Evolutionary conservation across 2,797 vertebrate species (phyloP), one percentile per base, ranked within the genome.

Genomic region (Sebastes flavidus): DNA sequence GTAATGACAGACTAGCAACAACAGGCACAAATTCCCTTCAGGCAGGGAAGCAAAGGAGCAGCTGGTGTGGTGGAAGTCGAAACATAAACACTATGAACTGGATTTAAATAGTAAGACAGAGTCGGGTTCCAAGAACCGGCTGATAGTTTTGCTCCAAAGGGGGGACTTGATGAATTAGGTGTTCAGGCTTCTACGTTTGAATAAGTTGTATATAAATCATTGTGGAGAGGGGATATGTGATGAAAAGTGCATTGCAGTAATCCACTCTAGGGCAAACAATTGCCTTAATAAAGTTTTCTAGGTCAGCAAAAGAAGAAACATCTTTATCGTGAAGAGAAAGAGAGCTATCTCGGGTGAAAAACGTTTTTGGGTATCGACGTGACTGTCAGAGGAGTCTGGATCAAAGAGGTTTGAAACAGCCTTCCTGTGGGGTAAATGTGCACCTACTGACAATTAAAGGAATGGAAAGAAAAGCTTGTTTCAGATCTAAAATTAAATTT

Each of bases 11-110:
- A 82, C 46, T n/a, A 78, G 69, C 79, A 78, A 84, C 80, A 85
- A 75, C 74, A 79, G 68, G 69, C 84, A 87, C 79, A 86, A 89
- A 81, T 79, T 62, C 58, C 78, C 90, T 81, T 68, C 56, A 80
- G 87, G 86, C 77, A 25, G 76, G 76, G 55, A 82, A 72, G 76
- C 34, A 76, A 80, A 79, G 80, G 59, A 88, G 63, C 89, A 89
- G 88, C 90, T 88, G 89, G 38, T 75, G 80, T 65, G 71, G 81
- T 86, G 83, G 76, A 89, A 80, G 83, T 80, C 71, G 58, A 88
- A 87, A 75, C 73, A 81, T 78, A 80, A 89, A 89, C 74, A 83
- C 42, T 30, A 42, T 8, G 66, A 89, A 82, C 65, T 81, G 78
- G 76, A 87, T 87, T 90, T 83, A 87, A 87, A 88, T 69, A 75